A percentile compares a stretch with the other conserved stretches of the same genome.
phyloP scores from a whole-genome alignment of 2,888 invertebrate genomes.

The Eurytoma adleriae region DNA sequence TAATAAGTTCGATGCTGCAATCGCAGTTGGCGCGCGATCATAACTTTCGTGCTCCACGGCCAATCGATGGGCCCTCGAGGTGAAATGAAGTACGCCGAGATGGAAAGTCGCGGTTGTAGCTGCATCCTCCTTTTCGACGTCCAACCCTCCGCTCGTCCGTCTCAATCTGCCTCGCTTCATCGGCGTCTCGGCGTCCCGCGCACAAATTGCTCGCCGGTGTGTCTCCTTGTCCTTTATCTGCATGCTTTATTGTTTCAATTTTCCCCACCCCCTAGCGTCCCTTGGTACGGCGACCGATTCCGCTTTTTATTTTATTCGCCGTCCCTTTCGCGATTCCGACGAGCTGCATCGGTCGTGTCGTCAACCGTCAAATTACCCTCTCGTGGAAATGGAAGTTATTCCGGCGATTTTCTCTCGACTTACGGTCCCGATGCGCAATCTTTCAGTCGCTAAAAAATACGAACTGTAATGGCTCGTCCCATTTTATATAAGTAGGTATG shows the following conservation, averaged over 20 bases:
- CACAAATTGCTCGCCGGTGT: constrained; percentile 7
- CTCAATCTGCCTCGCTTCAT: constrained; percentile 18
- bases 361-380: constrained; percentile 44
- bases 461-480: constrained; percentile 28
- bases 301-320: neutral
- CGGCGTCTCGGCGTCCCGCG: neutral
- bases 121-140: constrained; percentile 45
- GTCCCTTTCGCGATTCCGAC: constrained; percentile 17
- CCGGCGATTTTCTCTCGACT: constrained; percentile 38
- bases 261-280: neutral
- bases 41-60: constrained; percentile 45
- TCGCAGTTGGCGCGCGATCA: constrained; percentile 46
- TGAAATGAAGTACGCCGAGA: constrained; percentile 45
- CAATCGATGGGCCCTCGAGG: constrained; percentile 47
- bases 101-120: constrained; percentile 36
- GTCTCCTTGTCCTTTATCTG: constrained; percentile 35
- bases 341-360: constrained; percentile 17
- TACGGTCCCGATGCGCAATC: neutral
- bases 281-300: neutral
- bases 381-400: constrained; percentile 45
- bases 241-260: constrained; percentile 50
- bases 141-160: neutral
- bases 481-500: constrained; percentile 33
- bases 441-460: constrained; percentile 7
- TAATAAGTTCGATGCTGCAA: constrained; percentile 49